These are phyloP conservation scores for Polyodon spathula DNA, from an alignment of 2,113 vertebrate genomes.

Conservation along the genomic window DNA sequence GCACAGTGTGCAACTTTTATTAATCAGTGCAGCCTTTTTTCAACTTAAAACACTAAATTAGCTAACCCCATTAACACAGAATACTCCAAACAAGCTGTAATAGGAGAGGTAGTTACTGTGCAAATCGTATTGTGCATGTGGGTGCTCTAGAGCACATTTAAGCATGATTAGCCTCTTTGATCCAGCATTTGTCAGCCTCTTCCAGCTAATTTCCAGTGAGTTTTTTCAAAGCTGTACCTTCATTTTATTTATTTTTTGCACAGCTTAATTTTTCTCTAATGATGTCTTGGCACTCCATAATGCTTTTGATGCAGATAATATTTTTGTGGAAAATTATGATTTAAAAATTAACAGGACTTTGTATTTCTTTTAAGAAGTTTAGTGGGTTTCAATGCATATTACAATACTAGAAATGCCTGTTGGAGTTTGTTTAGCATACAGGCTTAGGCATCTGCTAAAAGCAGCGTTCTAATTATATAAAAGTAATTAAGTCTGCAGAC, in stretches of 20 bases:
- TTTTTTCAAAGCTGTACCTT: conserved; percentile 67
- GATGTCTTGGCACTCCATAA: conserved; percentile 61
- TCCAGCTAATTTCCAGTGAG: conserved; percentile 68
- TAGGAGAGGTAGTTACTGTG: conserved; percentile 65
- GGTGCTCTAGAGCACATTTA: conserved; percentile 61
- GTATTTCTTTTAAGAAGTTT: conserved; percentile 6
- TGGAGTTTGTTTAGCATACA: neutral
- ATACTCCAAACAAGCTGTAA: conserved; percentile 62
- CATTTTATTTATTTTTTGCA: conserved; percentile 33
- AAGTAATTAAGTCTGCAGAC: neutral
- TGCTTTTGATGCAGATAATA: conserved; percentile 62
- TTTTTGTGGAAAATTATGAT: conserved; percentile 55
- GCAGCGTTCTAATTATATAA: neutral
- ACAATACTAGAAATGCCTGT: neutral
- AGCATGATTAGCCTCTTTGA: conserved; percentile 74
- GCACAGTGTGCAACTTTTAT: conserved; percentile 68
- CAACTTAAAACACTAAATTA: conserved; percentile 75
- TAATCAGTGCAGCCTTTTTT: conserved; percentile 67
- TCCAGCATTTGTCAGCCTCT: conserved; percentile 58
- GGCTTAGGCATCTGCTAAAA: neutral
- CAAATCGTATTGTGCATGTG: conserved; percentile 60
- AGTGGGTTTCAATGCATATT: neutral
- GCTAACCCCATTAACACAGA: conserved; percentile 75
- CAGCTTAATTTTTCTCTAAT: conserved; percentile 68
- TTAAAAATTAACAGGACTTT: conserved; percentile 11